Evolutionary conservation across 2,888 invertebrate genomes (phyloP).

Genomic region (Polydrusus pterygomalis): DNA sequence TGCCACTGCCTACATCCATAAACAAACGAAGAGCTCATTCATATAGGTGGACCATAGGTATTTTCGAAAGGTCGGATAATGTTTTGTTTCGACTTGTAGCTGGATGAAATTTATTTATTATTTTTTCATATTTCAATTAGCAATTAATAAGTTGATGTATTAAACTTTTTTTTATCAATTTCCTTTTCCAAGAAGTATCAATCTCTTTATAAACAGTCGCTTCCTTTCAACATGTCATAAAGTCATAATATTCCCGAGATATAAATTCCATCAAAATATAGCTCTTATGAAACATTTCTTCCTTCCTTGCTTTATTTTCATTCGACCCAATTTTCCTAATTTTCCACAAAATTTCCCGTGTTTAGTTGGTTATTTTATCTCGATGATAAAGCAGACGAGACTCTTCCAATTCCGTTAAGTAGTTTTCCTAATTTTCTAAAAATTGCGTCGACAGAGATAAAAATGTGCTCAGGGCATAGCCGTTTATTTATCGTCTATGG

Average conservation of each 20-base stretch:
- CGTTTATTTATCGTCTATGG: conserved; percentile 29
- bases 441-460: conserved; percentile 62
- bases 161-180: too few species aligned
- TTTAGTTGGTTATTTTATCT: conserved; percentile 52
- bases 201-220: background rate
- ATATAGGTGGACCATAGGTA: too few species aligned
- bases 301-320: conserved; percentile 16
- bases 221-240: background rate
- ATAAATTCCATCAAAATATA: conserved; percentile 1
- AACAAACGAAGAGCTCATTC: too few species aligned
- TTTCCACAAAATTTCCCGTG: conserved; percentile 50
- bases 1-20: too few species aligned
- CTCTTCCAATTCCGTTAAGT: conserved; percentile 61
- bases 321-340: conserved; percentile 39
- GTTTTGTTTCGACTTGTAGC: too few species aligned
- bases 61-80: too few species aligned
- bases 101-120: too few species aligned
- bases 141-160: too few species aligned
- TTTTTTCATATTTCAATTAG: too few species aligned
- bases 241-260: background rate
- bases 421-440: conserved; percentile 63
- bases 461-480: conserved; percentile 52
- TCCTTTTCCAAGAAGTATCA: too few species aligned
- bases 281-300: conserved; percentile 11
- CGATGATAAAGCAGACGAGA: conserved; percentile 47